Evolutionary conservation across 2,113 vertebrate species (phyloP), one percentile per base, ranked within the genome.

Genomic region (Australoheros scitulus): DNA sequence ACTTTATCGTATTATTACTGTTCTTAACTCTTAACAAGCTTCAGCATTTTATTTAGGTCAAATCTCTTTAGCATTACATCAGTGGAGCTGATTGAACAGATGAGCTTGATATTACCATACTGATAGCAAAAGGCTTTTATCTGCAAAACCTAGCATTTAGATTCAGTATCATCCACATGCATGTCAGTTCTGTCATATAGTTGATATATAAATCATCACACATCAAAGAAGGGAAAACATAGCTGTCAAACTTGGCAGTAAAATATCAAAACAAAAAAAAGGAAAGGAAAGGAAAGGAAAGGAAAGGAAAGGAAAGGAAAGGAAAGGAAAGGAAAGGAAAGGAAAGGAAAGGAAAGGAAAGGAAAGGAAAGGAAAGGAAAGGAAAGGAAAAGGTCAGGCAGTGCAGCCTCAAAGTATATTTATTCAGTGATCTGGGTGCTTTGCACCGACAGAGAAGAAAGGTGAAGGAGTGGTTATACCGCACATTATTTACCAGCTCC

Each of bases 141-240:
- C 41, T 32, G 36, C 15, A 56, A 80, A 90, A 81, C 50, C 13
- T 13, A 22, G 11, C 11, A 15, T 85, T 86, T 90, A 89, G 77
- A 92, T 93, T 89, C 92, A 92, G 92, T 75, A 77, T 61, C 55
- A 77, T 26, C 29, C 88, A 92, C 87, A 56, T 88, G 57, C 29
- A 3, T 92, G 94, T 86, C 78, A 92, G 75, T 92, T 95, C 81
- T 94, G 24, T 61, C 90, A 94, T 86, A 41, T 89, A 91, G 89
- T 91, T 94, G 91, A 86, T 86, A 95, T 26, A 26, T 26, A 87
- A 87, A 86, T 94, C 2, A 18, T 29, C 17, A 38, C 77, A 93
- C 77, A 88, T 91, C 65, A 92, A 90, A 81, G 84, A 79, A 26
- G 36, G 52, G 79, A 81, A 80, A 86, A 82, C 32, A 34, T 43